A percentile compares a stretch with the other conserved stretches of the same genome.
phyloP scores from a whole-genome alignment of 1,140 invertebrate species.

The Apocrypta bakeri region DNA sequence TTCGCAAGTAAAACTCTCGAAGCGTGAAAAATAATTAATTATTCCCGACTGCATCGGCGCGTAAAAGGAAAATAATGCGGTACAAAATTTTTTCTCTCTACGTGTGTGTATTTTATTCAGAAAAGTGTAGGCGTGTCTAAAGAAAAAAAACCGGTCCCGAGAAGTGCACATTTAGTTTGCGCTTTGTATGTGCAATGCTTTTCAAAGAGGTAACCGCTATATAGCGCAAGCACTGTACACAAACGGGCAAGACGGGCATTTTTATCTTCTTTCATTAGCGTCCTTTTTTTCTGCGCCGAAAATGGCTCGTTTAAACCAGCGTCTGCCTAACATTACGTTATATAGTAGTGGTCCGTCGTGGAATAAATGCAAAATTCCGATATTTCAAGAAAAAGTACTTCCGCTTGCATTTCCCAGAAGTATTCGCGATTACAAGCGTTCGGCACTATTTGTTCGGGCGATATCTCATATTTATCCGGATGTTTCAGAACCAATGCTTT shows the following conservation, averaged over 20 bases:
- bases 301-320: background rate
- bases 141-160: background rate
- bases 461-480: background rate
- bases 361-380: too few species aligned
- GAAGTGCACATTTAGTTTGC: background rate
- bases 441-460: background rate
- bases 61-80: background rate
- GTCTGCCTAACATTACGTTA: background rate
- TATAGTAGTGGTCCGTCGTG: too few species aligned
- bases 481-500: background rate
- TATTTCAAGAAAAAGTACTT: too few species aligned
- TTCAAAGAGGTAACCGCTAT: slow-evolving; percentile 19
- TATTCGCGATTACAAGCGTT: background rate
- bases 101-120: background rate
- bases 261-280: background rate
- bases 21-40: slow-evolving; percentile 43
- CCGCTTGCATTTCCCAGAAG: too few species aligned
- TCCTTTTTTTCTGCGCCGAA: background rate
- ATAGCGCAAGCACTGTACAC: background rate
- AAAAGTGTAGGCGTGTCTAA: slow-evolving; percentile 31
- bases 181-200: background rate
- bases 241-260: background rate
- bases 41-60: background rate
- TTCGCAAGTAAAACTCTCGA: background rate
- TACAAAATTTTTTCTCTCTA: background rate